Evolutionary conservation across 2,888 invertebrate species (phyloP), one percentile per base, ranked within the genome.

Genomic region (Drosophila mimetica): DNA sequence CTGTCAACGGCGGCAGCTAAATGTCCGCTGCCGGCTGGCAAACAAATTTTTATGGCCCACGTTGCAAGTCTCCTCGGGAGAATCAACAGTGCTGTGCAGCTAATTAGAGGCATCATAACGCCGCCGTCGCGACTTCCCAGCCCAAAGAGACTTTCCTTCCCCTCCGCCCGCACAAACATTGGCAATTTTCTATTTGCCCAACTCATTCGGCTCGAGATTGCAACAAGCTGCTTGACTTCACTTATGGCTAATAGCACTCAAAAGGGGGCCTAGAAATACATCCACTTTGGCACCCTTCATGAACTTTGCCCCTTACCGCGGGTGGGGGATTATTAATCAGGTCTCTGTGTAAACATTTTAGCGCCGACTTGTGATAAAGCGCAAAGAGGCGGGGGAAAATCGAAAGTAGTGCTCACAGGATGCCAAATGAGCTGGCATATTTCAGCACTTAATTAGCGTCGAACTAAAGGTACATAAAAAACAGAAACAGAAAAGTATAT

Each of bases 121-220:
- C 63, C 63, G 39, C 41, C 37, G 61, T 52, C 65, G 46, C 48
- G 46, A 42, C 53, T 51, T 28, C 41, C 51, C 32, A n/a, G 11
- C 20, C n/a, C 28, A 22, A 4, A 25, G n/a, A 28, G 11, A 41
- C 5, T n/a, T n/a, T n/a, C 42, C 4, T 8, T 9, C 37, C 9
- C n/a, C 3, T 32, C 22, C n/a, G 20, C 47, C 55, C 51, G 53
- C 11, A 41, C 59, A 82, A 83, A 76, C 79, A 83, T 82, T 87
- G 61, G 83, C 82, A 87, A 85, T 74, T 83, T 87, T 86, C 83
- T 85, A 83, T 86, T 86, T 83, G 70, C 64, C 57, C 63, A 85
- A 77, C 85, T 82, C 76, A 85, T 85, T 86, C 70, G 75, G 64
- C 53, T 52, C 63, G 69, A 71, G 82, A 84, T 82, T 81, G 84